phyloP scores from a whole-genome alignment of 2,888 invertebrate species.

The Scotopteryx bipunctaria region DNA sequence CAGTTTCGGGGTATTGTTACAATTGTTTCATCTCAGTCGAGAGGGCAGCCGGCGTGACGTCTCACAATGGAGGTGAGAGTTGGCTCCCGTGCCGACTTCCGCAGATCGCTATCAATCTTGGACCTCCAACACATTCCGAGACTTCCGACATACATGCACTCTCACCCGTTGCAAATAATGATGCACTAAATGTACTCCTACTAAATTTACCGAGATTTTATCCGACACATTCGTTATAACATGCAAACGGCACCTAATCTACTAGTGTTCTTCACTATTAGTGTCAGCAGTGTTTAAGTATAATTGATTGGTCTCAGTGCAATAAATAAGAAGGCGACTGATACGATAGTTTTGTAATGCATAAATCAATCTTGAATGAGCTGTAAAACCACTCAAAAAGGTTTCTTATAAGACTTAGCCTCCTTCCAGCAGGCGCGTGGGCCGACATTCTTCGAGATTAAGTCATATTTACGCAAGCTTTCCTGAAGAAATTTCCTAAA shows the following conservation, averaged over 20 bases:
- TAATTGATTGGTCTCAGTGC: constrained; percentile 28
- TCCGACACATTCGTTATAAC: constrained; percentile 24
- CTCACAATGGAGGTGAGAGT: constrained; percentile 77
- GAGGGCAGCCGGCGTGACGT: constrained; percentile 68
- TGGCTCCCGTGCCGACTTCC: constrained; percentile 62
- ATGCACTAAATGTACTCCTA: constrained; percentile 35
- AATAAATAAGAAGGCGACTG: constrained; percentile 19
- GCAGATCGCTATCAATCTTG: constrained; percentile 66
- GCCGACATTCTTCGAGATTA: constrained; percentile 32
- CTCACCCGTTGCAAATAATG: constrained; percentile 43
- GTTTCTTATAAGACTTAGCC: constrained; percentile 23
- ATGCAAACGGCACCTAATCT: constrained; percentile 1
- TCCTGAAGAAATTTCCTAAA: constrained; percentile 24
- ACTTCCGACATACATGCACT: constrained; percentile 59
- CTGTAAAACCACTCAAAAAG: constrained; percentile 23
- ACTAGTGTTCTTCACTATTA: not conserved
- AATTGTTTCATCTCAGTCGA: constrained; percentile 63
- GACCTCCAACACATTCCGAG: constrained; percentile 52
- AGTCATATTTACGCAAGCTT: constrained; percentile 31
- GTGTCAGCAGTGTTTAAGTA: too few species aligned
- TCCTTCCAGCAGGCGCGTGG: constrained; percentile 29
- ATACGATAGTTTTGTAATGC: constrained; percentile 30
- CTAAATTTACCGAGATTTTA: constrained; percentile 27
- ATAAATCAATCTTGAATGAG: constrained; percentile 23
- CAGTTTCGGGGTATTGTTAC: constrained; percentile 55